Evolutionary conservation across 2,797 vertebrate species (phyloP), one percentile per base, ranked within the genome.

Genomic region (Myiotriccus ornatus): DNA sequence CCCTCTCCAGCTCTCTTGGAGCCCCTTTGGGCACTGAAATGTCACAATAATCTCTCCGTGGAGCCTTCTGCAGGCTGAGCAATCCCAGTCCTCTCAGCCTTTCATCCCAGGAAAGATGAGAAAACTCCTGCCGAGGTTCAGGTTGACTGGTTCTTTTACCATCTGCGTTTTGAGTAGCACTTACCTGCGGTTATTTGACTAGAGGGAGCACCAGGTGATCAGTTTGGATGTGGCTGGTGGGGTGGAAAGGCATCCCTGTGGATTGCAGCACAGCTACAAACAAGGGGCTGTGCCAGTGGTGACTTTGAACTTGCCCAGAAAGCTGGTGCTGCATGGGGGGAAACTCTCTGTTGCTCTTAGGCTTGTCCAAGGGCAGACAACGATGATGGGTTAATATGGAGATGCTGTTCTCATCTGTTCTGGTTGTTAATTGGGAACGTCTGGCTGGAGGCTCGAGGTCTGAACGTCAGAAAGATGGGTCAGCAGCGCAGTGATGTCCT

Each of bases 251-350:
- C 39, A 15, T 21, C 24, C 20, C 27, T 73, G 6, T 1, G 12
- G 39, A 7, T 13, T 55, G 71, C 59, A 69, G n/a, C 53, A 16
- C 32, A 75, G 44, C 39, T 18, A 9, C 18, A 63, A 67, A 30
- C 3, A n/a, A 52, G 21, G 17, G 21, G 9, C 22, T 30, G 41
- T 83, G 60, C 44, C 71, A 47, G 2, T 0, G 0, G n/a, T 39
- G 64, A n/a, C 79, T 43, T 80, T 23, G 59, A 46, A n/a, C 24
- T 28, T 37, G 4, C 32, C 62, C 17, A 11, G 21, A n/a, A 53
- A 34, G 50, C 8, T 34, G 22, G 10, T 22, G 32, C 41, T 14
- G 24, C 15, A 41, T 37, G 62, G 23, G 43, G 28, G 43, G 39
- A 53, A 73, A 11, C 9, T 35, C 59, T 30, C n/a, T 4, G 10